Conservation (phyloP, 2,113 vertebrate genomes). For the Solenodon paradoxus region DNA sequence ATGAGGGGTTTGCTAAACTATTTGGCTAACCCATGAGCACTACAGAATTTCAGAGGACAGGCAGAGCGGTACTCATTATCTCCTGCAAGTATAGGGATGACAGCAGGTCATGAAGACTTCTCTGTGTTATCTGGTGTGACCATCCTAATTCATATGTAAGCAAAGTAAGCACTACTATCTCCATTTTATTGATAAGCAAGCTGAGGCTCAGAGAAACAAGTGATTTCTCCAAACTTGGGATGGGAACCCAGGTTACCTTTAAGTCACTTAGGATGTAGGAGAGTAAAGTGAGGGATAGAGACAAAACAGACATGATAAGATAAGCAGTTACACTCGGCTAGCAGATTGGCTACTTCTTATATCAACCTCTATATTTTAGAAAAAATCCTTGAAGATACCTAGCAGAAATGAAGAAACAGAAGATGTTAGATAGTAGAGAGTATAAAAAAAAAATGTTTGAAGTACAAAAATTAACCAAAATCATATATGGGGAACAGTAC, state of each 20-base stretch:
- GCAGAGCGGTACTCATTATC: neutral
- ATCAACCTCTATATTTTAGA: neutral
- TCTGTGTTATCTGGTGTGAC: neutral
- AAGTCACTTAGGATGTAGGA: neutral
- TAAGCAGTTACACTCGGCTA: neutral
- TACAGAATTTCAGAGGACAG: neutral
- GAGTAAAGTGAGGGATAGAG: neutral
- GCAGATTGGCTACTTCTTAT: neutral
- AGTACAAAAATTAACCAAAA: constrained; percentile 42
- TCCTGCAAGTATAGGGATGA: neutral
- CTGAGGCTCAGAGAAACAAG: neutral
- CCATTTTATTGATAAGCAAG: neutral
- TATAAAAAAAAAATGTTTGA: constrained; percentile 23
- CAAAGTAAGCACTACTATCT: neutral
- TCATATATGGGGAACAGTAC: neutral
- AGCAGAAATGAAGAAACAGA: neutral
- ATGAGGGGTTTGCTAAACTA: neutral
- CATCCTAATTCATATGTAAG: neutral
- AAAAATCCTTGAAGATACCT: neutral
- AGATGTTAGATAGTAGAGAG: neutral
- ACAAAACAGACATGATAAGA: neutral
- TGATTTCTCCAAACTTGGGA: neutral
- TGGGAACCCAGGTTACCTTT: neutral
- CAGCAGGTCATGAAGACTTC: neutral
- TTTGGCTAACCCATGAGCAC: neutral